phyloP scores from a whole-genome alignment of 2,888 invertebrate species.

The Trissolcus brochymenae region DNA sequence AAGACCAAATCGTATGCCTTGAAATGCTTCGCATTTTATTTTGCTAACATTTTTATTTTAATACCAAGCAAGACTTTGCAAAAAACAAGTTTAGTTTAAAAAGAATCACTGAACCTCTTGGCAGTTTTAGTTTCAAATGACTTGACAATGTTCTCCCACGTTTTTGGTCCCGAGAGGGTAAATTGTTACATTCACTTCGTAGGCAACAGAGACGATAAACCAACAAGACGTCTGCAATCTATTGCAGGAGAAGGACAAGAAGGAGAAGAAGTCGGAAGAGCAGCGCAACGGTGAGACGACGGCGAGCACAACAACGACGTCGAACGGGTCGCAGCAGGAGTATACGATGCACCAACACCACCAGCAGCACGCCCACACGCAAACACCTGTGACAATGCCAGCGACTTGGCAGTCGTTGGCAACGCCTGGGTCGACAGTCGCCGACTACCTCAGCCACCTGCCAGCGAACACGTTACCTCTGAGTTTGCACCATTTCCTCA shows the following conservation, averaged over 20 bases:
- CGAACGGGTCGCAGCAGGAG: conserved; percentile 80
- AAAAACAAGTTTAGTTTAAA: no score
- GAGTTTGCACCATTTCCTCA: conserved; percentile 89
- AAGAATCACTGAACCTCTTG: no score
- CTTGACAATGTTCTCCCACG: neutral
- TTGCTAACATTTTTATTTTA: no score
- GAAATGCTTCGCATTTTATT: no score
- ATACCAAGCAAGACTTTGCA: no score
- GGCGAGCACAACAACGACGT: conserved; percentile 77
- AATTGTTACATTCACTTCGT: conserved; percentile 15
- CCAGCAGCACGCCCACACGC: conserved; percentile 75
- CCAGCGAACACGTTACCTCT: conserved; percentile 85
- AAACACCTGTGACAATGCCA: conserved; percentile 77
- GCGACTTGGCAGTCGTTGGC: conserved; percentile 85
- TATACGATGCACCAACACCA: conserved; percentile 77
- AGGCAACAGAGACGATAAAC: conserved; percentile 71
- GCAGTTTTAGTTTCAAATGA: neutral
- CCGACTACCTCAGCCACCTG: conserved; percentile 89
- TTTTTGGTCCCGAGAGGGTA: no score
- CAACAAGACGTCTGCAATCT: conserved; percentile 74
- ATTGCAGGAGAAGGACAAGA: conserved; percentile 73
- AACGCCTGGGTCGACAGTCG: conserved; percentile 87
- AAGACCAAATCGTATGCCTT: no score
- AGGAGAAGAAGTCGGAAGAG: conserved; percentile 72
- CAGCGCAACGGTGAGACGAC: conserved; percentile 76